Evolutionary conservation across 2,797 vertebrate genomes (phyloP).

Genomic region (Benthosema pterotum): DNA sequence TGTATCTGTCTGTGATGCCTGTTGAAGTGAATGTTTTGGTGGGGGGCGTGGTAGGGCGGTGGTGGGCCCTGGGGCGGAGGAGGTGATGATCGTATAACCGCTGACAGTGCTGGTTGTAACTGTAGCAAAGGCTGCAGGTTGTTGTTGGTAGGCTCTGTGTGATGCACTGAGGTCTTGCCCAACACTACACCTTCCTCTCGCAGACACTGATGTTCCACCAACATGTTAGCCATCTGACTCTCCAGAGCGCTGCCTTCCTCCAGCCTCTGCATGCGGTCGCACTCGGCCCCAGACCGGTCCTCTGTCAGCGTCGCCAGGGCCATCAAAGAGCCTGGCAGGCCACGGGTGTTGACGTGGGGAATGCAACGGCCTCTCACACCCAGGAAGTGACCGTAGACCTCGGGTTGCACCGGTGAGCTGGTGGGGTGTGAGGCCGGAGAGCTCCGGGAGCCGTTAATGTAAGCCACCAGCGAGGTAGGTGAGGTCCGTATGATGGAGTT

Average conservation of each 20-base stretch:
- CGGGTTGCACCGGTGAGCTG: slow-evolving; percentile 84
- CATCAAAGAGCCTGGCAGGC: slow-evolving; percentile 58
- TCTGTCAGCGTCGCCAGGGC: slow-evolving; percentile 61
- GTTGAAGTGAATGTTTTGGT: slow-evolving; percentile 78
- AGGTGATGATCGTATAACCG: slow-evolving; percentile 49
- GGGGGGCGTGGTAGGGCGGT: slow-evolving; percentile 89
- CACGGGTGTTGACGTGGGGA: slow-evolving; percentile 73
- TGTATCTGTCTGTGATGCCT: slow-evolving; percentile 52
- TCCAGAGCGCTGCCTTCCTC: slow-evolving; percentile 80
- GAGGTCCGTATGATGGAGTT: slow-evolving; percentile 95
- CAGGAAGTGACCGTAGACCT: slow-evolving; percentile 93
- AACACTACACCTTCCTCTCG: slow-evolving; percentile 57
- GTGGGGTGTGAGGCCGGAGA: slow-evolving; percentile 82
- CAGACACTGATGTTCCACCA: slow-evolving; percentile 84
- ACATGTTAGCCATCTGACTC: slow-evolving; percentile 84
- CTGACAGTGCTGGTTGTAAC: slow-evolving; percentile 47
- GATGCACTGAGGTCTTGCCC: slow-evolving; percentile 59
- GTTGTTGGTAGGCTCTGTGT: slow-evolving; percentile 67
- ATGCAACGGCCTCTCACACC: slow-evolving; percentile 91
- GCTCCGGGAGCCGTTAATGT: slow-evolving; percentile 88
- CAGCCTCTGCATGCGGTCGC: slow-evolving; percentile 81
- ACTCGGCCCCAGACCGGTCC: slow-evolving; percentile 54
- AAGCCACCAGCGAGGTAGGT: slow-evolving; percentile 93
- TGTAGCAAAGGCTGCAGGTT: slow-evolving; percentile 66
- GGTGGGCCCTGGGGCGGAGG: slow-evolving; percentile 84